These are phyloP conservation scores for Alitta virens DNA, from an alignment of 2,888 invertebrate species.

Conservation along the genomic window DNA sequence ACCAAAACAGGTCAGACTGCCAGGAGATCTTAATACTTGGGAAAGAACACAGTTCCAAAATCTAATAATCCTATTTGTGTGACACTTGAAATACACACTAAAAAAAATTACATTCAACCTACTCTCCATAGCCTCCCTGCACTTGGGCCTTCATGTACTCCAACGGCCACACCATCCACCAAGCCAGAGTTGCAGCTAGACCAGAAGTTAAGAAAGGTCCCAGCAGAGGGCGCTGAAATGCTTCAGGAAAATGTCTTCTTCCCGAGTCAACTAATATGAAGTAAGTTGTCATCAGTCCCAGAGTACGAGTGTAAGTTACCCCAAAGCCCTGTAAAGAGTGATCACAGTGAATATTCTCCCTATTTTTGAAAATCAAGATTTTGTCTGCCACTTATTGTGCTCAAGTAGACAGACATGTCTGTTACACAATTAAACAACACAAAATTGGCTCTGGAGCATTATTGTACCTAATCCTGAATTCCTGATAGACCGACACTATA, in stretches of 20 bases:
- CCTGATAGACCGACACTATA: no score
- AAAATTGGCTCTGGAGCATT: no score
- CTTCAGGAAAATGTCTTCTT: conserved; percentile 48
- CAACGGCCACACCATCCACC: conserved; percentile 55
- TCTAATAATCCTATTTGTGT: no score
- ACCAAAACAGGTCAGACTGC: no score
- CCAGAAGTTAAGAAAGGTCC: conserved; percentile 53
- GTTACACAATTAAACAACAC: not conserved
- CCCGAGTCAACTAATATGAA: conserved; percentile 51
- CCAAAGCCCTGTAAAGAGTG: conserved; percentile 51
- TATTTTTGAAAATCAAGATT: no score
- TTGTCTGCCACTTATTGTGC: no score
- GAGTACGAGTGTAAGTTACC: conserved; percentile 48
- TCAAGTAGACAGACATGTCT: not conserved
- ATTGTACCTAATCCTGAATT: no score
- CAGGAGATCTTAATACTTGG: no score
- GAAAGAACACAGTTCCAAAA: no score
- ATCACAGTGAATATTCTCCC: no score
- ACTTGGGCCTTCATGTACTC: conserved; percentile 55
- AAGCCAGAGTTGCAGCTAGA: conserved; percentile 49
- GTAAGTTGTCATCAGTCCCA: conserved; percentile 51
- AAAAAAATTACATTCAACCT: no score
- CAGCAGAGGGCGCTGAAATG: conserved; percentile 43
- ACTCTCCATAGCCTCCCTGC: conserved; percentile 50
- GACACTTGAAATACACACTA: no score